Percentiles rank a stretch among this genome's conserved stretches.
phyloP scores from a whole-genome alignment of 2,888 invertebrate genomes.

The Euplagia quadripunctaria region DNA sequence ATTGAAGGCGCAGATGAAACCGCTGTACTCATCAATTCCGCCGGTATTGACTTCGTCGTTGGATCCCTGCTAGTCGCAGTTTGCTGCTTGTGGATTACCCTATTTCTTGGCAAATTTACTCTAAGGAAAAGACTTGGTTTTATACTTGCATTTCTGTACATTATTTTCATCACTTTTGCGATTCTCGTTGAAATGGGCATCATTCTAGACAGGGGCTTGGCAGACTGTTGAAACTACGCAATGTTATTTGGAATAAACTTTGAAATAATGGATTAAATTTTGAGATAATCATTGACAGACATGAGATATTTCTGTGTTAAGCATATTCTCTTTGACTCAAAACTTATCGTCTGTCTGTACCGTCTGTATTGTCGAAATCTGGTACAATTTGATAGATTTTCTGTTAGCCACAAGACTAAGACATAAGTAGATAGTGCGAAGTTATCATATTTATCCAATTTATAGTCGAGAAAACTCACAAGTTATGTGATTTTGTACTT shows the following conservation, averaged over 20 bases:
- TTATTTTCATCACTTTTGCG: constrained; percentile 91
- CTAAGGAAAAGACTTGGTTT: constrained; percentile 91
- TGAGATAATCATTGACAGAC: constrained; percentile 37
- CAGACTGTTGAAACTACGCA: constrained; percentile 36
- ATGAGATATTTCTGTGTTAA: constrained; percentile 23
- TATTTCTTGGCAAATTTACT: constrained; percentile 90
- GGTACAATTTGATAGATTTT: background rate
- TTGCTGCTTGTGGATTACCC: constrained; percentile 89
- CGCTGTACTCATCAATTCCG: constrained; percentile 91
- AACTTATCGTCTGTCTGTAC: background rate
- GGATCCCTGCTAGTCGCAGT: constrained; percentile 93
- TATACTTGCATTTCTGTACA: constrained; percentile 89
- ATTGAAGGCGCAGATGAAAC: constrained; percentile 78
- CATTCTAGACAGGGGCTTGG: constrained; percentile 73
- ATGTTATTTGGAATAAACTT: constrained; percentile 20
- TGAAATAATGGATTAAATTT: constrained; percentile 13
- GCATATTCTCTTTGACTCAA: constrained; percentile 2
- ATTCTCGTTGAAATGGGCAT: constrained; percentile 93
- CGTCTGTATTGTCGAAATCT: background rate
- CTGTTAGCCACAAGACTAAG: background rate
- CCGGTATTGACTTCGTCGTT: constrained; percentile 94
- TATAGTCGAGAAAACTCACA: background rate
- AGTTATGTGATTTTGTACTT: background rate
- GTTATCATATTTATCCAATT: background rate
- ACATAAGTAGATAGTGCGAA: background rate